Conservation (phyloP, 2,797 vertebrate species). For the Scolopax bukidnonensis region DNA sequence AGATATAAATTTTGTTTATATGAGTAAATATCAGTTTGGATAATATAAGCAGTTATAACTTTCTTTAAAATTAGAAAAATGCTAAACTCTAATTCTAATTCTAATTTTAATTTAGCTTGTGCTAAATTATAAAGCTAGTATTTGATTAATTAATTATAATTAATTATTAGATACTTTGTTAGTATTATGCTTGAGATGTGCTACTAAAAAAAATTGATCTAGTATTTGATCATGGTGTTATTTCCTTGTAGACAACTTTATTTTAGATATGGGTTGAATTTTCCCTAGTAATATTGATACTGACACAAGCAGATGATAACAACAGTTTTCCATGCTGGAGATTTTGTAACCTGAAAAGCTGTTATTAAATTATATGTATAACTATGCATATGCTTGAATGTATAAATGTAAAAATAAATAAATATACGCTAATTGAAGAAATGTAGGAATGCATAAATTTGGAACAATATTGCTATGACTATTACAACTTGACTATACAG, state of each 20-base stretch:
- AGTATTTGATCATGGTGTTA: background rate
- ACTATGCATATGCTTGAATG: rapidly evolving
- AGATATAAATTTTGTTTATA: background rate
- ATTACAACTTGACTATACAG: background rate
- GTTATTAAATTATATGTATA: background rate
- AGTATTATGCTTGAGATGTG: background rate
- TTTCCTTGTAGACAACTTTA: background rate
- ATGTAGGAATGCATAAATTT: background rate
- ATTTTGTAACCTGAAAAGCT: background rate
- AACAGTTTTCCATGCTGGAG: background rate
- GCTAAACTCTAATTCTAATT: no score
- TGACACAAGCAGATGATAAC: background rate
- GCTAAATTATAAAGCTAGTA: no score
- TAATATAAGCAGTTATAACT: background rate
- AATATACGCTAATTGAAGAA: background rate
- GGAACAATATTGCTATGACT: background rate
- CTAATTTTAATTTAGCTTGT: no score
- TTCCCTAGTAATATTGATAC: background rate
- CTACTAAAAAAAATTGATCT: background rate
- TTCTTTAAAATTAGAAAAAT: background rate
- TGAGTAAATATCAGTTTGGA: background rate
- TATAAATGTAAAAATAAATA: background rate
- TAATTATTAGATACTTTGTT: background rate
- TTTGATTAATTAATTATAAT: background rate
- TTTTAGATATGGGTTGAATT: background rate